A percentile compares a stretch with the other conserved stretches of the same genome.
These are phyloP conservation scores for Watersipora subatra DNA, from an alignment of 1,140 invertebrate genomes.

Conservation along the genomic window DNA sequence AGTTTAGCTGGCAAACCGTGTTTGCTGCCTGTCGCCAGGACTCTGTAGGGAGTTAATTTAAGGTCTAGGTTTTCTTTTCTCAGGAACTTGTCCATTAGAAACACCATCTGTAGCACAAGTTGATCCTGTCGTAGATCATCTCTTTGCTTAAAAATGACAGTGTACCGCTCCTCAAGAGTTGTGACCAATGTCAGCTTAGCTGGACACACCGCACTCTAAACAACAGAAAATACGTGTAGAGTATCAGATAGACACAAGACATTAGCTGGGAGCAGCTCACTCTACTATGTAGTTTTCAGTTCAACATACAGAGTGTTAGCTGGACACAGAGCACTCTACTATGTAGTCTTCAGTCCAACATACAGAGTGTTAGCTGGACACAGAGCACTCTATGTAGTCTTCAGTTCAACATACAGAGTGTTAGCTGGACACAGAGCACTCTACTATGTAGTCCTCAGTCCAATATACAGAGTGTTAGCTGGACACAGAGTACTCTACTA, in stretches of 20 bases:
- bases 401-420: no score
- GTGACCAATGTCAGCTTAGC: conserved; percentile 82
- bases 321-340: no score
- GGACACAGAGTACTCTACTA: no score
- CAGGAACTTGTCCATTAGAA: conserved; percentile 84
- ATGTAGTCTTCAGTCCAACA: no score
- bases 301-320: no score
- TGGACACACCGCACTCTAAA: conserved; percentile 85
- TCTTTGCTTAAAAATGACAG: conserved; percentile 94
- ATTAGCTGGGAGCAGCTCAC: no score
- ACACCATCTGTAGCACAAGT: conserved; percentile 87
- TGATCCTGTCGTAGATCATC: conserved; percentile 98
- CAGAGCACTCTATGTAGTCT: no score
- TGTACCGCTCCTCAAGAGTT: conserved; percentile 64
- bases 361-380: no score
- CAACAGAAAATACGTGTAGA: not conserved
- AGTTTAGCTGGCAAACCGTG: conserved; percentile 64
- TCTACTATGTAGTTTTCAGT: no score
- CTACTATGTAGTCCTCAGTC: no score
- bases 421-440: no score
- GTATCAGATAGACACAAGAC: not conserved
- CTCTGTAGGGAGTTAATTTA: conserved; percentile 84
- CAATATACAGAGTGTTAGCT: no score
- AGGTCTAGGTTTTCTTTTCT: conserved; percentile 84
- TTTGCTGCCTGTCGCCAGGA: conserved; percentile 81